Evolutionary conservation across 1,140 invertebrate species (phyloP).

Genomic region (Cotesia vestalis): DNA sequence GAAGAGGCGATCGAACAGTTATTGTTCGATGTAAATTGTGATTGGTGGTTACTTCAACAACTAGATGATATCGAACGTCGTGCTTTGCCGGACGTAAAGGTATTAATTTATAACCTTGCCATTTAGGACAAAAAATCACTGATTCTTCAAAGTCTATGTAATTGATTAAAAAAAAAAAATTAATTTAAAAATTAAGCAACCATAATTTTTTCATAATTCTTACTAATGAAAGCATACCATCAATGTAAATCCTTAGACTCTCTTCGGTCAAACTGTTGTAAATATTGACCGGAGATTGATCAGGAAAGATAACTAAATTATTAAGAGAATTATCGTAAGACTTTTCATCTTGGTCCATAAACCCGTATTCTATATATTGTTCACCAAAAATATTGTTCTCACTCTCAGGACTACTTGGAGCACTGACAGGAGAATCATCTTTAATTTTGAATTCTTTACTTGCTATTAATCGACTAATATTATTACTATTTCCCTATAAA

Average conservation of each 20-base stretch:
- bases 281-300: slow-evolving; percentile 66
- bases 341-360: slow-evolving; percentile 35
- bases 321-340: slow-evolving; percentile 31
- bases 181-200: not conserved
- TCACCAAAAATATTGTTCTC: slow-evolving; percentile 36
- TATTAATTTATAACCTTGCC: slow-evolving; percentile 75
- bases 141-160: slow-evolving; percentile 75
- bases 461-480: slow-evolving; percentile 46
- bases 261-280: slow-evolving; percentile 71
- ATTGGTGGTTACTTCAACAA: slow-evolving; percentile 72
- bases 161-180: not conserved
- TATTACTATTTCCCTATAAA: slow-evolving; percentile 46
- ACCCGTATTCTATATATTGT: slow-evolving; percentile 44
- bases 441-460: slow-evolving; percentile 49
- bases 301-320: slow-evolving; percentile 45
- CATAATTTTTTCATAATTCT: not conserved
- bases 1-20: slow-evolving; percentile 76
- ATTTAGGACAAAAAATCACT: slow-evolving; percentile 76
- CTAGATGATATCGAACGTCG: slow-evolving; percentile 74
- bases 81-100: slow-evolving; percentile 74
- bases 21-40: slow-evolving; percentile 72
- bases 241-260: slow-evolving; percentile 70
- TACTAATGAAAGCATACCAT: slow-evolving; percentile 46
- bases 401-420: slow-evolving; percentile 53
- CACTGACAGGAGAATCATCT: slow-evolving; percentile 48